Base-by-base conservation (phyloP, 2,888 invertebrate genomes). In the Orthosia cruda region DNA sequence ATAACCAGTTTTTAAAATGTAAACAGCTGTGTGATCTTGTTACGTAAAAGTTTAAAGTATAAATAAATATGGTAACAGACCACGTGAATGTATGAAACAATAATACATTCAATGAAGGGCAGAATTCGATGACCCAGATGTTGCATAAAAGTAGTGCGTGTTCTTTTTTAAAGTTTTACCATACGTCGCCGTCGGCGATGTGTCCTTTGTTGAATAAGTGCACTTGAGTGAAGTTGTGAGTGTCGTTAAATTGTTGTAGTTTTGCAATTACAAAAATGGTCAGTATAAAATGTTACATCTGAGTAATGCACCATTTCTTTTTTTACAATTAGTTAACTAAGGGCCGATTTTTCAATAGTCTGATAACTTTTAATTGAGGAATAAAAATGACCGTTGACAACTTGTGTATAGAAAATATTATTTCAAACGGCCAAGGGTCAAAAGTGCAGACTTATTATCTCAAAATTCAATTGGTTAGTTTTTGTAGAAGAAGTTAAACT, bases 1-100 rank as follows among this genome's bases (percentile, higher is more conserved):
- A 57, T 61, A 84, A 75, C 81, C 7, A 32, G 81, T 81, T 81
- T 73, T 26, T 61, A 61, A 55, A 69, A 63, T 26, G 47, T 40
- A 58, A 84, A 47, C 58, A 74, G 59, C 55, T 57, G 63, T 63
- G 52, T 47, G 47, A 65, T 71, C 5, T 54, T 59, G 45, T 84
- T 55, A 71, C 16, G 61, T 68, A 81, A 84, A 32, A 61, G 23
- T 66, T 47, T 54, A 61, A 63, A 55, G 16, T 69, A 66, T 69
- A n/a, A 49, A 40, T 59, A 81, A 49, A 40, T 59, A 81, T 64
- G 40, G 50, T 50, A 70, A 65, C 52, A 63, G 13, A 54, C 4
- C 32, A 12, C 13, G 16, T 16, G 62, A 18, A 52, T 23, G 52
- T 50, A 55, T 49, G 47, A 20, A n/a, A 26, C 16, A 13, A 20